Percentiles rank a stretch among this genome's conserved stretches.
These are phyloP conservation scores for Exocentrus adspersus DNA, from an alignment of 2,888 invertebrate genomes.

Conservation along the genomic window DNA sequence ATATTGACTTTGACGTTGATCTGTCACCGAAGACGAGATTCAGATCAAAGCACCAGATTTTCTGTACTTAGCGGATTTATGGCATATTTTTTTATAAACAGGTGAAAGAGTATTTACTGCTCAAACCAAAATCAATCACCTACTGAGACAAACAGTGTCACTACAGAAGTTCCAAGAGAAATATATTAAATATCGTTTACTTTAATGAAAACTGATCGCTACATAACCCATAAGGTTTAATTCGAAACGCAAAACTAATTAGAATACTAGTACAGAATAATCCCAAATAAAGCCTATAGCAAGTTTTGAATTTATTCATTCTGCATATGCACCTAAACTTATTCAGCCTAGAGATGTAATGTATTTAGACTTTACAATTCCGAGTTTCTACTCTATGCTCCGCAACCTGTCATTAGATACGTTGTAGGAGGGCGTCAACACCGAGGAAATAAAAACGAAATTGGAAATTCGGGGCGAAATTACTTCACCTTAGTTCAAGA, in stretches of 20 bases:
- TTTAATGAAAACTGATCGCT: too few species aligned
- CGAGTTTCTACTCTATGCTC: neutral
- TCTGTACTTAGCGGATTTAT: too few species aligned
- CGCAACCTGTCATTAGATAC: neutral
- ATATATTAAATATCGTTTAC: too few species aligned
- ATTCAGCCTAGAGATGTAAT: neutral
- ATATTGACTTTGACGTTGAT: neutral
- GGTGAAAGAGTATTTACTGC: too few species aligned
- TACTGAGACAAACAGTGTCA: too few species aligned
- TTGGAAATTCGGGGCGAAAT: neutral
- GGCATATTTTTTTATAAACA: too few species aligned
- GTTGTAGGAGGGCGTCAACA: neutral
- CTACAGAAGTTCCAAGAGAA: too few species aligned
- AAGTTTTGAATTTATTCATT: neutral
- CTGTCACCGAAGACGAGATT: neutral
- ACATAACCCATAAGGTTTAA: too few species aligned
- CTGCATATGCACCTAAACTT: neutral
- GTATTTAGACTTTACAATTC: slow-evolving; percentile 5
- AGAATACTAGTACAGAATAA: neutral
- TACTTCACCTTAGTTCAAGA: slow-evolving; percentile 8
- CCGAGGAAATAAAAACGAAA: neutral
- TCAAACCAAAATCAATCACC: too few species aligned
- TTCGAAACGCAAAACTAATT: neutral
- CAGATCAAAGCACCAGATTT: neutral
- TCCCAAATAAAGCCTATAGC: too few species aligned